Evolutionary conservation across 2,888 invertebrate genomes (phyloP).

Genomic region (Agonopterix heracliana): DNA sequence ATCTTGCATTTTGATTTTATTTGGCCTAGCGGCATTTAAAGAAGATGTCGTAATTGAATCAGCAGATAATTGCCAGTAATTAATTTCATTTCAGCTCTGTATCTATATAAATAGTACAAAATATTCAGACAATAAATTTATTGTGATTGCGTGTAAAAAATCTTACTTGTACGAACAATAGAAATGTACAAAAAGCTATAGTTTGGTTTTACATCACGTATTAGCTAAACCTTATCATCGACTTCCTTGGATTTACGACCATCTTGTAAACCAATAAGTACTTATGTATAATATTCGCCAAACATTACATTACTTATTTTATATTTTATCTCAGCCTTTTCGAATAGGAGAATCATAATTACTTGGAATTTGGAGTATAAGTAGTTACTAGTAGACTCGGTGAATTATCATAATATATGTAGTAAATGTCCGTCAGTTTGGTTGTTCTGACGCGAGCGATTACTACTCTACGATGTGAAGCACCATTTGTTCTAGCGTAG

Average conservation of each 20-base stretch:
- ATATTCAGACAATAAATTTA: conserved; percentile 40
- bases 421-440: conserved; percentile 27
- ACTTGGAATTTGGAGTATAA: conserved; percentile 63
- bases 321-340: conserved; percentile 70
- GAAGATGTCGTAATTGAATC: no score
- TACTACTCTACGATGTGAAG: conserved; percentile 69
- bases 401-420: conserved; percentile 49
- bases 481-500: conserved; percentile 77
- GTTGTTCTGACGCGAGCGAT: conserved; percentile 26
- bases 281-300: conserved; percentile 57
- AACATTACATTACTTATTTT: conserved; percentile 55
- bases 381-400: conserved; percentile 69
- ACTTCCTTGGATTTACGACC: conserved; percentile 24
- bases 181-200: conserved; percentile 71
- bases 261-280: conserved; percentile 38
- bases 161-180: conserved; percentile 56
- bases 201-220: conserved; percentile 56
- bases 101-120: conserved; percentile 50
- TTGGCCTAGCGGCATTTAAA: no score
- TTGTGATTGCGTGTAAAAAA: conserved; percentile 61
- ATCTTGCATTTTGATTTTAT: no score
- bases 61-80: no score
- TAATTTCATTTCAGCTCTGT: no score
- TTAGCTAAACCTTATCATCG: conserved; percentile 27
- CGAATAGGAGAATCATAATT: conserved; percentile 71